Evolutionary conservation across 2,888 invertebrate species (phyloP).

Genomic region (Dryobota labecula): DNA sequence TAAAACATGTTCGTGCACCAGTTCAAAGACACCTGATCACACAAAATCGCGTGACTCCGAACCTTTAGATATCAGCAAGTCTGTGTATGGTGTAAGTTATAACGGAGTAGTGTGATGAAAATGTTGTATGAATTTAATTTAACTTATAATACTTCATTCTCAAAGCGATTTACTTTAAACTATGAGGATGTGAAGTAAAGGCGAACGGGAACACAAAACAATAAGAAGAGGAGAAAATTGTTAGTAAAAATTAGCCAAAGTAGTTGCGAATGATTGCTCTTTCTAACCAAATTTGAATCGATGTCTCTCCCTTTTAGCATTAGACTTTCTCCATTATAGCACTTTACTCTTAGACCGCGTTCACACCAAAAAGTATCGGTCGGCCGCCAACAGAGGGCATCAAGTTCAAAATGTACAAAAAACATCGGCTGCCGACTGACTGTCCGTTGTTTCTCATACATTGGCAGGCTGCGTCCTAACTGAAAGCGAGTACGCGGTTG

Average conservation of each 20-base stretch:
- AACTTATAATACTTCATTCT: neutral
- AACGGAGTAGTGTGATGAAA: neutral
- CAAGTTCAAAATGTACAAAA: too few species aligned
- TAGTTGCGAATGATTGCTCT: neutral
- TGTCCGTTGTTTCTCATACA: too few species aligned
- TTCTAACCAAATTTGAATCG: too few species aligned
- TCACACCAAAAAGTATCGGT: neutral
- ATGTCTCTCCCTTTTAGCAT: too few species aligned
- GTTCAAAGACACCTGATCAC: conserved; percentile 81
- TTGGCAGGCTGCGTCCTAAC: too few species aligned
- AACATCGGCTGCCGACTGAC: too few species aligned
- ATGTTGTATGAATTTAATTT: neutral
- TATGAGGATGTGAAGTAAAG: neutral
- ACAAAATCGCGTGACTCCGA: conserved; percentile 83
- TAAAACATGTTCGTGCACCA: conserved; percentile 52
- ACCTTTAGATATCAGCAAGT: conserved; percentile 76
- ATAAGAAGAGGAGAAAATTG: neutral
- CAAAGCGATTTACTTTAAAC: neutral
- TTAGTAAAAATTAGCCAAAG: neutral
- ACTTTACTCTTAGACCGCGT: neutral
- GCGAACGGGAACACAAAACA: neutral
- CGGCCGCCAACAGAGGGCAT: too few species aligned
- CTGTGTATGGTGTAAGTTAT: conserved; percentile 65
- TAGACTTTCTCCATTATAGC: too few species aligned
- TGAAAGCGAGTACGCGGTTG: too few species aligned